These are phyloP conservation scores for Drosophila peninsularis DNA, from an alignment of 2,888 invertebrate species.

Conservation along the genomic window DNA sequence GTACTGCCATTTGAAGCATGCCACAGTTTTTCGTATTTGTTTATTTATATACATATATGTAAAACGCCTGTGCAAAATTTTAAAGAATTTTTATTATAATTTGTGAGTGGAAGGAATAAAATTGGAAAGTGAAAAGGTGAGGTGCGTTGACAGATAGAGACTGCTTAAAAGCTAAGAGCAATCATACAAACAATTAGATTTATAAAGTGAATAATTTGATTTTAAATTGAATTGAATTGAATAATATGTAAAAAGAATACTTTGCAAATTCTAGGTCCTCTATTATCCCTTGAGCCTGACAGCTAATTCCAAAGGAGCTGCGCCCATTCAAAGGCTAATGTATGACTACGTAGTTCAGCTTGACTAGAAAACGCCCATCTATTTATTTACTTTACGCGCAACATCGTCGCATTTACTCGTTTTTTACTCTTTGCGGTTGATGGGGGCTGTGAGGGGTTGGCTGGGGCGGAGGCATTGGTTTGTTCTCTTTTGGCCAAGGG, in stretches of 20 bases:
- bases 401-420: conserved; percentile 38
- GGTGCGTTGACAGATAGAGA: conserved; percentile 44
- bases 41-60: neutral
- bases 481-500: conserved; percentile 54
- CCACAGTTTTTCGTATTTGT: conserved; percentile 25
- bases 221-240: neutral
- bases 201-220: conserved; percentile 8
- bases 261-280: neutral
- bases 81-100: conserved; percentile 6
- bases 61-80: conserved; percentile 41
- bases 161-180: conserved; percentile 10
- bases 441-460: neutral
- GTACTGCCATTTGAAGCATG: conserved; percentile 39
- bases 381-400: conserved; percentile 64
- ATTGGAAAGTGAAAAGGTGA: conserved; percentile 30
- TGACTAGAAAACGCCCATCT: conserved; percentile 64
- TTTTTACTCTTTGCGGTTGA: conserved; percentile 5
- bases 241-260: neutral
- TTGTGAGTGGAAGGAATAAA: conserved; percentile 17
- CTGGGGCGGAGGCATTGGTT: conserved; percentile 1
- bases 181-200: conserved; percentile 18
- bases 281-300: conserved; percentile 26
- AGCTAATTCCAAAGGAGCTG: conserved; percentile 41
- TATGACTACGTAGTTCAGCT: conserved; percentile 29
- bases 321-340: conserved; percentile 42